These are phyloP conservation scores for Oxyscelio sp. DNA, from an alignment of 2,888 invertebrate genomes.

Conservation along the genomic window DNA sequence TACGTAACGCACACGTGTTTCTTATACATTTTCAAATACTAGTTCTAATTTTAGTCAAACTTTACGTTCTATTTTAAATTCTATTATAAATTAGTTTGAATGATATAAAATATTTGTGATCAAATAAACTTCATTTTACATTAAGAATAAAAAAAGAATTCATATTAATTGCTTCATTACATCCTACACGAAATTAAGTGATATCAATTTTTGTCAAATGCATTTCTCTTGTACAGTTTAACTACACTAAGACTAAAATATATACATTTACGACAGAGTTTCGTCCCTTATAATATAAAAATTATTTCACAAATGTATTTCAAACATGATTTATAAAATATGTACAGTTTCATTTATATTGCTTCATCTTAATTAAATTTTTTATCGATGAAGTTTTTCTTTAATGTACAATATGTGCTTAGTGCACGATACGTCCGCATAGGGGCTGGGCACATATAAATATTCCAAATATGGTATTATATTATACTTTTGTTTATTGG, in stretches of 20 bases:
- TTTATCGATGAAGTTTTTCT: constrained; percentile 42
- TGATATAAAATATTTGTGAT: neutral
- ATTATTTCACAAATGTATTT: constrained; percentile 64
- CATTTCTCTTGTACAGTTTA: neutral
- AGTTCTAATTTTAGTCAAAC: constrained; percentile 29
- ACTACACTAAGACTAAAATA: constrained; percentile 18
- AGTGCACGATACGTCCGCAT: constrained; percentile 47
- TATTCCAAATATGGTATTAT: constrained; percentile 26
- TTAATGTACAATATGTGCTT: constrained; percentile 57
- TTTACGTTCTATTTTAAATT: neutral
- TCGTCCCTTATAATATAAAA: constrained; percentile 66
- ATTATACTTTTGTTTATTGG: constrained; percentile 6
- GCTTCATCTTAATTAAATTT: constrained; percentile 37
- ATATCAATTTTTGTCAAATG: constrained; percentile 11
- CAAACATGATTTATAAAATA: constrained; percentile 68
- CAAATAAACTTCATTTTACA: too few relatives aligned
- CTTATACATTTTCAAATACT: neutral
- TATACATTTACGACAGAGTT: constrained; percentile 49
- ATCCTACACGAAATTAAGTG: constrained; percentile 30
- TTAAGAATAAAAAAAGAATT: neutral
- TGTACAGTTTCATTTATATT: constrained; percentile 52
- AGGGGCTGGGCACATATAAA: constrained; percentile 50
- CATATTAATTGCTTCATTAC: neutral
- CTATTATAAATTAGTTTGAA: neutral
- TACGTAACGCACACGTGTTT: constrained; percentile 12